Evolutionary conservation across 2,113 vertebrate species (phyloP).

Genomic region (Noturus placidus): DNA sequence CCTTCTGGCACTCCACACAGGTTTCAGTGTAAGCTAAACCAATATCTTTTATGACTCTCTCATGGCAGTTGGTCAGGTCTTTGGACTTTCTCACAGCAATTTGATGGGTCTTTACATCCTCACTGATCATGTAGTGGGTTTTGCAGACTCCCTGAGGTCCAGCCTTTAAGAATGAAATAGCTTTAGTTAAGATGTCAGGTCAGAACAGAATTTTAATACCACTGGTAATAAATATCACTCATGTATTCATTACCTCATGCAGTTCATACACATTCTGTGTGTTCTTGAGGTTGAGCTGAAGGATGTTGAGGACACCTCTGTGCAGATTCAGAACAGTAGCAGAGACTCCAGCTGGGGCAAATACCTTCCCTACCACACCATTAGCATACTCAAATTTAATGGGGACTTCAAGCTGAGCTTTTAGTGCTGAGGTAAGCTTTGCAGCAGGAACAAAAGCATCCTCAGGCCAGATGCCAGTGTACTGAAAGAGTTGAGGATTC

Average conservation of each 20-base stretch:
- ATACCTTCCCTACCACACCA: conserved; percentile 72
- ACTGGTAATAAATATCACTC: conserved; percentile 56
- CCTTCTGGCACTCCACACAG: conserved; percentile 64
- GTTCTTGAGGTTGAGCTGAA: conserved; percentile 78
- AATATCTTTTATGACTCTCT: conserved; percentile 69
- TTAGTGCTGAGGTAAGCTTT: conserved; percentile 67
- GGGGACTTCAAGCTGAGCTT: conserved; percentile 63
- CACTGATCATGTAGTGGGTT: conserved; percentile 76
- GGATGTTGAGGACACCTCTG: conserved; percentile 74
- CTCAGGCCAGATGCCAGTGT: conserved; percentile 72
- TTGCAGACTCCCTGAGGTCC: conserved; percentile 83
- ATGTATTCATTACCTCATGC: conserved; percentile 76
- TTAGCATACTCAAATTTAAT: conserved; percentile 76
- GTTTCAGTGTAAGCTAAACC: conserved; percentile 74
- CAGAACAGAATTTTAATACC: not conserved
- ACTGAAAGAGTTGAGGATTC: conserved; percentile 70
- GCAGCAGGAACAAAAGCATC: conserved; percentile 66
- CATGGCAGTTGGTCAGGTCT: conserved; percentile 78
- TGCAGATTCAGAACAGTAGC: conserved; percentile 71
- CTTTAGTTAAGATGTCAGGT: not conserved
- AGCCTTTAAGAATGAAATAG: conserved; percentile 61
- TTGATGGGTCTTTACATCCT: conserved; percentile 68
- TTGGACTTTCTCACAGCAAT: conserved; percentile 73
- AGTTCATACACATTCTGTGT: conserved; percentile 79
- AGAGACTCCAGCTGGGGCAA: conserved; percentile 66